Base-by-base conservation (phyloP, 1,140 invertebrate genomes). In the Andrena cerasifolii region DNA sequence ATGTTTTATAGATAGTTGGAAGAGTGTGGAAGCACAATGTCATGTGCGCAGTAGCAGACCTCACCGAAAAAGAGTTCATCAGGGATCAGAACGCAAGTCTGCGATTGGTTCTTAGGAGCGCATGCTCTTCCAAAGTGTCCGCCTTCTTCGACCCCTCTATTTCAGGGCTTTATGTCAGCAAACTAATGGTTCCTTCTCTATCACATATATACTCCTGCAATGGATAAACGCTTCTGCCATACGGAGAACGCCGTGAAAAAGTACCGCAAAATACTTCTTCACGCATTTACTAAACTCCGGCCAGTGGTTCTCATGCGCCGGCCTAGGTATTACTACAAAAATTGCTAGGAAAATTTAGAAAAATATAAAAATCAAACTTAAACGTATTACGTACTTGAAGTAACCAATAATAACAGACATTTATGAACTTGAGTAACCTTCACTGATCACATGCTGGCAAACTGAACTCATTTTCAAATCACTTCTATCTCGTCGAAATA, bases 211-310 rank as follows among this genome's bases (percentile, higher is more conserved):
- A 66, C 82, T 67, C 51, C 36, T 28, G 66, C 62, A 65, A 83
- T 79, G 85, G 80, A 87, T 87, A 87, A 87, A 87, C 86, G 86
- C 78, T 78, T 74, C 78, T 86, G 67, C 82, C 74, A 79, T 80
- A 71, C 58, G 54, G 62, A 70, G 75, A 86, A 83, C 77, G 75
- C 72, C 61, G 54, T 86, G 86, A 86, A 87, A 86, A 87, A 87
- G 76, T 77, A 85, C 80, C 80, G 78, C 86, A 80, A 87, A 87
- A 87, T 75, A 86, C 85, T 87, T 61, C 77, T 85, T 79, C 85
- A 82, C 85, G 76, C 79, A 79, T 82, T 86, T 86, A 83, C 75
- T 80, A 80, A 86, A 80, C 78, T 73, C 56, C 26, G 47, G 1
- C 0, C 84, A 86, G 85, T 53, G 84, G 77, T 73, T 80, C 84